Percentiles rank a stretch among this genome's conserved stretches.
These are phyloP conservation scores for Marasmarcha lunaedactyla DNA, from an alignment of 2,888 invertebrate species.

Conservation along the genomic window DNA sequence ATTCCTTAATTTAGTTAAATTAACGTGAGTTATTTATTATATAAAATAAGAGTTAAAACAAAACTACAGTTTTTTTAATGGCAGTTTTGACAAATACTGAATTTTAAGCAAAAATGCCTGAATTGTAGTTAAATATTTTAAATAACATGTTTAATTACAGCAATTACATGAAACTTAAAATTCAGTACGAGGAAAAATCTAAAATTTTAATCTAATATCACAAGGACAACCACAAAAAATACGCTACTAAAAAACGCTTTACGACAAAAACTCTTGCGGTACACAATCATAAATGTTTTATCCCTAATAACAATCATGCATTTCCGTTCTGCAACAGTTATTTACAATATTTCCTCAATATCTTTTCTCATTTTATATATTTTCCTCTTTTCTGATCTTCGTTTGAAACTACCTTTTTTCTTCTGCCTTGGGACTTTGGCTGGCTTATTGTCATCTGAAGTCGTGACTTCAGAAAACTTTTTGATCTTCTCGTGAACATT, in stretches of 20 bases:
- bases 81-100: too few relatives aligned
- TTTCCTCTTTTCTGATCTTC: conserved; percentile 38
- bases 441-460: conserved; percentile 27
- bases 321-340: neutral
- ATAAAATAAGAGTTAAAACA: too few relatives aligned
- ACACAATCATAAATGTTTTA: neutral
- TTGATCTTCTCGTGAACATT: conserved; percentile 60
- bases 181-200: too few relatives aligned
- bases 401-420: conserved; percentile 42
- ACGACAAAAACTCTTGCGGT: too few relatives aligned
- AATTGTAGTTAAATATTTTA: too few relatives aligned
- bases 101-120: too few relatives aligned
- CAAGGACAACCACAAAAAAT: neutral
- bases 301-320: neutral
- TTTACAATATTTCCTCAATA: conserved; percentile 47
- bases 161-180: too few relatives aligned
- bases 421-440: conserved; percentile 35
- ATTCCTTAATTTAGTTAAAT: too few relatives aligned
- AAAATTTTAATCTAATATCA: neutral
- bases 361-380: conserved; percentile 52
- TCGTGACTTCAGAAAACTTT: conserved; percentile 41
- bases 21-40: too few relatives aligned
- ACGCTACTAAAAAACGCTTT: neutral
- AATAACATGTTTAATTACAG: too few relatives aligned
- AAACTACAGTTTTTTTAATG: too few relatives aligned